Evolutionary conservation across 2,888 invertebrate species (phyloP), one percentile per base, ranked within the genome.

Genomic region (Platycheirus rosarum): DNA sequence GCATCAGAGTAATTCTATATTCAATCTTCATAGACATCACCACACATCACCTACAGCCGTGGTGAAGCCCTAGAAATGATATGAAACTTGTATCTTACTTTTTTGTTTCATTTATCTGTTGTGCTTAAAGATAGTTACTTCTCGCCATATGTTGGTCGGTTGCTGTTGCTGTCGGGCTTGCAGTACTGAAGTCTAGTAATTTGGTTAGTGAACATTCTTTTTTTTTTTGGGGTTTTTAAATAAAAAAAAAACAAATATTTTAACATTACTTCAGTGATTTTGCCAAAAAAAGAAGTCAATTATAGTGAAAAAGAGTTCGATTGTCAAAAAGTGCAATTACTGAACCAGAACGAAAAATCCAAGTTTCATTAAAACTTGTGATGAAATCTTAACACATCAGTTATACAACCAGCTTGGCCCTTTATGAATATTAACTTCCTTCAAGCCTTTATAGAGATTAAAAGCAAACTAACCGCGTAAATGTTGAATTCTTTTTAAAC

Each of bases 21-120:
- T 63, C 37, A 48, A 70, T 76, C 32, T 51, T 68, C 51, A 55
- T 26, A 60, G 66, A 66, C 55, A 68, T 40, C 70, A 46, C 18
- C 51, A 62, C 49, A 63, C 37, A 57, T 29, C 18, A 11, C 32
- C 20, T 51, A 44, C 7, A 40, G 18, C 23, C 23, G 53, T 26
- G 46, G 26, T 23, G 82, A 82, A 82, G 57, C 82, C 82, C 8
- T 68, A 35, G 35, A 68, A 82, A 32, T 73, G 68, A 71, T 23
- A 13, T 65, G 23, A 66, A 46, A 60, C 46, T 71, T 23, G 53
- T 51, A 57, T 46, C 48, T 20, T 29, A 13, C 18, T 29, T 18
- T 29, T 40, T 16, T n/a, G n/a, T 11, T 44, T 44, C 26, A 18
- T 44, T 44, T 60, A 26, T 20, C 26, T n/a, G 26, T 32, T 32